A percentile compares a stretch with the other conserved stretches of the same genome.
Evolutionary conservation across 2,113 vertebrate species (phyloP).

Genomic region (Actenoides hombroni): DNA sequence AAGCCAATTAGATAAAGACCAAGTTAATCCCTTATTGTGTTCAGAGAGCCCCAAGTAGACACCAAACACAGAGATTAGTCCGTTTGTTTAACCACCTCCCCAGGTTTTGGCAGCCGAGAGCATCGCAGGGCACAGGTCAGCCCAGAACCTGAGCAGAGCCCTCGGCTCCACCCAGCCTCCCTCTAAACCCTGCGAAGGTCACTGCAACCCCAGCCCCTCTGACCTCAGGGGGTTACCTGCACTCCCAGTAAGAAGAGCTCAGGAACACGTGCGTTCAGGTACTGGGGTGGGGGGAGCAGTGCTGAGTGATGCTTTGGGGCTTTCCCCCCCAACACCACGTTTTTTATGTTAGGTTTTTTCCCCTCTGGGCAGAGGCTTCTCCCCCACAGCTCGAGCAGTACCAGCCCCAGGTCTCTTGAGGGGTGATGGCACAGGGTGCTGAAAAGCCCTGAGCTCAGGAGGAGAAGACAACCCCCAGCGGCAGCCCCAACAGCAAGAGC

Average conservation of each 20-base stretch:
- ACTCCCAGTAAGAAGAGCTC: fast-evolving
- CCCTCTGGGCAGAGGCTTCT: not conserved
- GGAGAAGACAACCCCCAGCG: not conserved
- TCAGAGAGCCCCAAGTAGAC: not conserved
- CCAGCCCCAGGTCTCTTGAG: not conserved
- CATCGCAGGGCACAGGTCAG: fast-evolving
- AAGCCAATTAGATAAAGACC: conserved; percentile 66
- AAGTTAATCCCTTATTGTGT: conserved; percentile 52
- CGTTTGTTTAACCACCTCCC: not conserved
- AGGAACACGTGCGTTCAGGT: fast-evolving
- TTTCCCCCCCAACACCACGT: too few species aligned
- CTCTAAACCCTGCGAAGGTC: fast-evolving
- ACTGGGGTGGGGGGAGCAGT: not conserved
- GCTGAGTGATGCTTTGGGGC: not conserved
- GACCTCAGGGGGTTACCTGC: not conserved
- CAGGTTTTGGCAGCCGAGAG: not conserved
- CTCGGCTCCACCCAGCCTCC: not conserved
- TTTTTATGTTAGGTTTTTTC: too few species aligned
- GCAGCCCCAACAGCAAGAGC: not conserved
- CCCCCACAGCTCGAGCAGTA: fast-evolving
- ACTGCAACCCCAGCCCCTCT: not conserved
- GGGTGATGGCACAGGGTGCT: not conserved
- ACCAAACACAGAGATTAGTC: conserved; percentile 51
- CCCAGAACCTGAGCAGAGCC: fast-evolving
- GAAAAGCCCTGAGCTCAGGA: fast-evolving